Evolutionary conservation across 2,113 vertebrate species (phyloP).

Genomic region (Hypanus sabinus): DNA sequence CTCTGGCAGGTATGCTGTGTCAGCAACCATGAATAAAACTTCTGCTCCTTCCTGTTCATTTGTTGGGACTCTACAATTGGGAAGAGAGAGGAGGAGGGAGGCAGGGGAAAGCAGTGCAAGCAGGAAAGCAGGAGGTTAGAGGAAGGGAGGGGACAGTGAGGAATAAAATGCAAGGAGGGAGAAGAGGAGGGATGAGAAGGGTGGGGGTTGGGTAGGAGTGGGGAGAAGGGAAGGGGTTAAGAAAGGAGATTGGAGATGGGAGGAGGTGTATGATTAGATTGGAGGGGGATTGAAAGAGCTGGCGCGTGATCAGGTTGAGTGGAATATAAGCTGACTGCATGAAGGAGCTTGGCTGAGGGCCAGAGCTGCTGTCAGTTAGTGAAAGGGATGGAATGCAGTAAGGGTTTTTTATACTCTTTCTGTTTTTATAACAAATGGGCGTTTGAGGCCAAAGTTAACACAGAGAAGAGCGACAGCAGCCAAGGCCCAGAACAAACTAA

Average conservation of each 20-base stretch:
- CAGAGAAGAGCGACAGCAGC: background rate
- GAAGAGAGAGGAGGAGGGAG: background rate
- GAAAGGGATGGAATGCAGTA: conserved; percentile 22
- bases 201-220: background rate
- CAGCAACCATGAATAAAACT: background rate
- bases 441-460: conserved; percentile 31
- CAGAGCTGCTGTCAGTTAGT: conserved; percentile 24
- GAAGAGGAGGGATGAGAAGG: background rate
- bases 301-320: background rate
- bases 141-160: background rate
- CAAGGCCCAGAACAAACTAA: conserved; percentile 31
- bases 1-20: conserved; percentile 2
- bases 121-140: background rate
- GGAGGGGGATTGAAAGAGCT: background rate
- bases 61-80: background rate
- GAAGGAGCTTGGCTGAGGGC: background rate
- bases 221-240: background rate
- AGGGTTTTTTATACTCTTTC: conserved; percentile 19
- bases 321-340: conserved; percentile 19
- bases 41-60: background rate
- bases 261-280: background rate
- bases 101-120: no score
- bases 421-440: conserved; percentile 31
- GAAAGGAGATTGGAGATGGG: background rate
- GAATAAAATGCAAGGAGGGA: background rate